Percentiles rank a stretch among this genome's conserved stretches.
Conservation (phyloP, 1,140 invertebrate species). For the Caerostris darwini region DNA sequence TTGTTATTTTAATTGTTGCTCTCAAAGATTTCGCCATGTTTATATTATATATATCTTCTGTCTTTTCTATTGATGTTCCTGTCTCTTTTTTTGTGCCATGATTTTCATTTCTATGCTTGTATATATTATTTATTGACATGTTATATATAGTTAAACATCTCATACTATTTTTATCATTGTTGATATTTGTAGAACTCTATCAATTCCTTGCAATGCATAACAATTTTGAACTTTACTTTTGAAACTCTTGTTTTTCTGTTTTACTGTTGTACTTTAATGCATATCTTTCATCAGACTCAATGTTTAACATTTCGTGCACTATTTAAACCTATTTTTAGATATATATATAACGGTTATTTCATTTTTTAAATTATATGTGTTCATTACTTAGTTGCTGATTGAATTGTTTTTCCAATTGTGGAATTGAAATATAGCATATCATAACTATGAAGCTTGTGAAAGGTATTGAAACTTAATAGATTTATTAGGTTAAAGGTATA, state of each 20-base stretch:
- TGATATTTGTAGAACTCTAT: neutral
- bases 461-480: neutral
- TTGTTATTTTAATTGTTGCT: neutral
- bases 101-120: neutral
- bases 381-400: neutral
- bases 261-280: neutral
- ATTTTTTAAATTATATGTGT: neutral
- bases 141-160: neutral
- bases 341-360: neutral
- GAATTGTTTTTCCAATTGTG: neutral
- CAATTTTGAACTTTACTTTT: neutral
- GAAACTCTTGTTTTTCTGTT: slow-evolving; percentile 6
- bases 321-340: neutral
- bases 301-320: neutral
- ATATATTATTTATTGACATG: slow-evolving; percentile 14
- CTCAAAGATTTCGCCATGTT: neutral
- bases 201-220: neutral
- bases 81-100: neutral
- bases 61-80: neutral
- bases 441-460: neutral
- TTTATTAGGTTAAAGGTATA: neutral
- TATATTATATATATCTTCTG: neutral
- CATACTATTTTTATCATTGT: neutral
- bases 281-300: neutral
- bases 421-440: neutral